Evolutionary conservation across 2,113 vertebrate species (phyloP).

Genomic region (Hippolais icterina): DNA sequence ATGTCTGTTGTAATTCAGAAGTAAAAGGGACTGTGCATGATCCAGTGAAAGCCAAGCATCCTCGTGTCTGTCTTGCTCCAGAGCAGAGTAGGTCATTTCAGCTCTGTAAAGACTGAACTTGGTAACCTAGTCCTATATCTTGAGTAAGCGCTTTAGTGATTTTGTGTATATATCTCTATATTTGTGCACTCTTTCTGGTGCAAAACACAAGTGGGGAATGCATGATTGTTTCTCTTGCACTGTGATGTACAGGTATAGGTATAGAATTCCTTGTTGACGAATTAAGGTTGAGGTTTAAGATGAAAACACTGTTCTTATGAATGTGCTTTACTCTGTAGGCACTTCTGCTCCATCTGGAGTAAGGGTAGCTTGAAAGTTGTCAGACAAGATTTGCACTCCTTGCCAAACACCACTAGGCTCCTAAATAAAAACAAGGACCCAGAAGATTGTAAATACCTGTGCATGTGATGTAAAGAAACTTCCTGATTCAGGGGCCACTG

Average conservation of each 20-base stretch:
- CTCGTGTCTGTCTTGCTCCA: not conserved
- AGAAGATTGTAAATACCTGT: not conserved
- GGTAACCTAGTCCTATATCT: not conserved
- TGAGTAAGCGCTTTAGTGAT: not conserved
- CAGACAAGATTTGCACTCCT: not conserved
- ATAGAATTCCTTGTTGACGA: not conserved
- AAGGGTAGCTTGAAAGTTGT: not conserved
- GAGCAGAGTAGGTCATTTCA: not conserved
- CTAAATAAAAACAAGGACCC: not conserved
- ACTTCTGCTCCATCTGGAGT: not conserved
- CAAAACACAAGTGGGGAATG: rapidly evolving
- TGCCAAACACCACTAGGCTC: not conserved
- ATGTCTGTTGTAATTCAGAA: not conserved
- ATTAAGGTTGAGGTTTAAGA: not conserved
- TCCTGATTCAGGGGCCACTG: not conserved
- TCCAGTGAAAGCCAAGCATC: not conserved
- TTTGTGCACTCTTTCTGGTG: not conserved
- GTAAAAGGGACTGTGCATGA: not conserved
- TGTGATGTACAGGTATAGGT: not conserved
- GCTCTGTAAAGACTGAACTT: not conserved
- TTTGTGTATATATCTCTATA: not conserved
- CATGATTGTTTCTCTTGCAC: not conserved
- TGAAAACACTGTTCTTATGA: rapidly evolving
- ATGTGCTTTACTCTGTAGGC: not conserved
- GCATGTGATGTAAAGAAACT: not conserved